phyloP scores from a whole-genome alignment of 2,797 vertebrate genomes.

The Threskiornis aethiopicus region DNA sequence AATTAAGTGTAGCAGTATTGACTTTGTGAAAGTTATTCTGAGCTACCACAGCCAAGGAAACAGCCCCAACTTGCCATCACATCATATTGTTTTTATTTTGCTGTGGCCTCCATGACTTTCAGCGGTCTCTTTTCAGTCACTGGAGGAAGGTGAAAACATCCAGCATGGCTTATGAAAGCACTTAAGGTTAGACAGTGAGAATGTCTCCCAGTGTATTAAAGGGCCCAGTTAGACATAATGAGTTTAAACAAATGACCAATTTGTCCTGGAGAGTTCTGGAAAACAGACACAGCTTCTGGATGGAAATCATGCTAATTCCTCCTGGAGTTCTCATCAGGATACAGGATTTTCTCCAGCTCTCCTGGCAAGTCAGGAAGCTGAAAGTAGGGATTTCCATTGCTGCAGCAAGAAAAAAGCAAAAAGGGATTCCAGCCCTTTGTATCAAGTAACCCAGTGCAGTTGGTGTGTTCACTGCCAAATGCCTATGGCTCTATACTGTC shows the following conservation, averaged over 20 bases:
- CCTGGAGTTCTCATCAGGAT: neutral
- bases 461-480: neutral
- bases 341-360: neutral
- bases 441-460: neutral
- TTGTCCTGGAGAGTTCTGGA: neutral
- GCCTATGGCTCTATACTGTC: neutral
- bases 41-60: neutral
- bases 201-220: neutral
- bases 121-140: neutral
- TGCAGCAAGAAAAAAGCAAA: neutral
- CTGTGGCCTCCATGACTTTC: neutral
- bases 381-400: neutral
- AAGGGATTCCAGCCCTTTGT: neutral
- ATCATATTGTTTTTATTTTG: neutral
- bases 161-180: neutral
- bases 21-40: conserved; percentile 15
- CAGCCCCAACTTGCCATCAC: neutral
- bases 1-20: conserved; percentile 14
- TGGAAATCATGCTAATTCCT: neutral
- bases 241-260: neutral
- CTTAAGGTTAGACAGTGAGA: neutral
- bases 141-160: neutral
- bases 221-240: neutral
- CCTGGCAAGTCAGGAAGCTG: neutral
- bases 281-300: neutral